Evolutionary conservation across 2,888 invertebrate species (phyloP).

Genomic region (Tolmerus cingulatus): DNA sequence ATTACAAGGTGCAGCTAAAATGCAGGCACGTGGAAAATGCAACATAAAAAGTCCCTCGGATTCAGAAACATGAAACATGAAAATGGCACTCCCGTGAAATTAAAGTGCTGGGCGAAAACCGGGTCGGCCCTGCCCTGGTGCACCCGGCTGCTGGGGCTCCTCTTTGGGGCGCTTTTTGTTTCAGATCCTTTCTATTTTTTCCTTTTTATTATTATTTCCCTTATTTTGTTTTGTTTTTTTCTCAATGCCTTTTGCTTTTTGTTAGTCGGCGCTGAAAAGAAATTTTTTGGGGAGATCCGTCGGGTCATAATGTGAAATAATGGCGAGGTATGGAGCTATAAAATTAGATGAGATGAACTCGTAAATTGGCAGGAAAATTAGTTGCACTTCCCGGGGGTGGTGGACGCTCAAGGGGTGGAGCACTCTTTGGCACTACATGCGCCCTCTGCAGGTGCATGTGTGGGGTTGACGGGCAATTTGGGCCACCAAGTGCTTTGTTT

Average conservation of each 20-base stretch:
- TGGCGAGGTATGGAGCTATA: neutral
- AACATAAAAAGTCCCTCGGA: neutral
- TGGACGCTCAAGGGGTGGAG: neutral
- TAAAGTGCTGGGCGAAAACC: neutral
- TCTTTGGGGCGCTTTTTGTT: neutral
- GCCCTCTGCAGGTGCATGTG: neutral
- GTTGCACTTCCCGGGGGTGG: neutral
- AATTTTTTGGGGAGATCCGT: neutral
- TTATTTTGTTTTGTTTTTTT: neutral
- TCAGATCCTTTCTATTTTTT: neutral
- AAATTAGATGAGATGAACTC: neutral
- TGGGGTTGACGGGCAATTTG: neutral
- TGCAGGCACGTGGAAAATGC: slow-evolving; percentile 19
- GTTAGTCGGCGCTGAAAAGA: neutral
- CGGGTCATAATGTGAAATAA: neutral
- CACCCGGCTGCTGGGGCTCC: neutral
- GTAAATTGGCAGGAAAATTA: neutral
- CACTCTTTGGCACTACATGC: neutral
- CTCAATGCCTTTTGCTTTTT: neutral
- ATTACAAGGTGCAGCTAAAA: slow-evolving; percentile 21
- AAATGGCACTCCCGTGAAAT: neutral
- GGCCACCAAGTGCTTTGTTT: neutral
- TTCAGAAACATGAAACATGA: neutral
- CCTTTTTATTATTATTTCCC: neutral
- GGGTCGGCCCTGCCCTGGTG: neutral